A percentile compares a stretch with the other conserved stretches of the same genome.
Evolutionary conservation across 1,140 invertebrate genomes (phyloP).

Genomic region (Planococcus citri): DNA sequence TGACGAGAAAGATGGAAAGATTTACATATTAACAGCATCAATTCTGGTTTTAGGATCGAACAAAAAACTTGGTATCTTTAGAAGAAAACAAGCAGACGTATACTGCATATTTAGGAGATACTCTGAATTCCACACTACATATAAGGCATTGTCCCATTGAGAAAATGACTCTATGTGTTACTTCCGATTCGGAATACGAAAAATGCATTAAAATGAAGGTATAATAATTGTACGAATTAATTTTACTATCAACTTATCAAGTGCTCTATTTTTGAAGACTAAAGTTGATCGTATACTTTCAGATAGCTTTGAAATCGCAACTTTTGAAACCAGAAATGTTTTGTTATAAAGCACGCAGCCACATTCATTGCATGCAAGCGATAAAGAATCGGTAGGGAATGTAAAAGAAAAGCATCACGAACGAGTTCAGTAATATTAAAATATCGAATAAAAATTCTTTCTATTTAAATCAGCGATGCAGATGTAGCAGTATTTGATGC

Average conservation of each 20-base stretch:
- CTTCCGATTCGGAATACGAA: conserved; percentile 73
- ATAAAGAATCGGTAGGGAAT: conserved; percentile 57
- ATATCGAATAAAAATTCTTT: background rate
- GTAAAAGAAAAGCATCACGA: no score
- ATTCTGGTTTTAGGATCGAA: conserved; percentile 47
- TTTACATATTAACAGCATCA: no score
- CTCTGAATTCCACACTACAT: conserved; percentile 53
- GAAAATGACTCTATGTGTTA: conserved; percentile 73
- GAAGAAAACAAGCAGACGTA: conserved; percentile 48
- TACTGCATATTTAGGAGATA: conserved; percentile 43
- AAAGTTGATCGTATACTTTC: conserved; percentile 24
- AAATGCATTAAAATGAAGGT: conserved; percentile 94
- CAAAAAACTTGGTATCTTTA: conserved; percentile 46
- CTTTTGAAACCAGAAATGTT: conserved; percentile 75
- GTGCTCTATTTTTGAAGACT: background rate
- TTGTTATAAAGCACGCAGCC: conserved; percentile 72
- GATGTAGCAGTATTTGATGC: conserved; percentile 84
- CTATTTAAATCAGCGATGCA: conserved; percentile 40
- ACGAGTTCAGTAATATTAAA: conserved; percentile 18
- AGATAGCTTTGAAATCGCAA: conserved; percentile 75
- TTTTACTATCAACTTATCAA: no score
- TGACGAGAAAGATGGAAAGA: no score
- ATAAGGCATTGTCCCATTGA: conserved; percentile 67
- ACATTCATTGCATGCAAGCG: conserved; percentile 80
- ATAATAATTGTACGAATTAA: conserved; percentile 23